These are phyloP conservation scores for Busseola fusca DNA, from an alignment of 2,888 invertebrate genomes.

Conservation along the genomic window DNA sequence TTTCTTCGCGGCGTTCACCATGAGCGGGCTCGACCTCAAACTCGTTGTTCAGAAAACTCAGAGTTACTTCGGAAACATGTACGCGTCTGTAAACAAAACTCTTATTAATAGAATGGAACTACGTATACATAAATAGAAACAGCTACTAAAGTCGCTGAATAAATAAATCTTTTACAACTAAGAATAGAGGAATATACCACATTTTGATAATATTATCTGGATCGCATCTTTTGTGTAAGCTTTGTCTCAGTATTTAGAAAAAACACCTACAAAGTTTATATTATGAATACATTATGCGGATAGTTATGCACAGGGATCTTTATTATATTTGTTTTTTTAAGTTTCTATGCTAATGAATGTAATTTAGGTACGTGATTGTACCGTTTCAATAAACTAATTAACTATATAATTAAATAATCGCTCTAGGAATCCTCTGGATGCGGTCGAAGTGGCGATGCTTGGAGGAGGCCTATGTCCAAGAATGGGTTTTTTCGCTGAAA, in stretches of 20 bases:
- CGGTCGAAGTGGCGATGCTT: background rate
- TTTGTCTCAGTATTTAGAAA: background rate
- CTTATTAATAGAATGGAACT: slow-evolving; percentile 60
- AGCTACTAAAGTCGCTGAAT: slow-evolving; percentile 51
- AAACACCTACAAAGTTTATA: background rate
- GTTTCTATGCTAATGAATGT: background rate
- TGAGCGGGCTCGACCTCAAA: slow-evolving; percentile 97
- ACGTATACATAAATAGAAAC: slow-evolving; percentile 56
- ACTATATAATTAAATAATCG: background rate
- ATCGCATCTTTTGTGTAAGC: background rate
- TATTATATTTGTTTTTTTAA: background rate
- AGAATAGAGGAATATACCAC: slow-evolving; percentile 33
- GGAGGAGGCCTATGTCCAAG: background rate
- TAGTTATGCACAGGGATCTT: background rate
- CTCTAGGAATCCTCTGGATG: background rate
- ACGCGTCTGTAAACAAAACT: slow-evolving; percentile 91
- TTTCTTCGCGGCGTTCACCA: slow-evolving; percentile 97
- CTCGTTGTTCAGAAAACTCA: slow-evolving; percentile 95
- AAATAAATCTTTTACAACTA: slow-evolving; percentile 50
- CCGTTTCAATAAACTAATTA: background rate
- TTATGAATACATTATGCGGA: background rate
- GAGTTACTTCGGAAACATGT: slow-evolving; percentile 97
- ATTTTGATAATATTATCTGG: slow-evolving; percentile 25
- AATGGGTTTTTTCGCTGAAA: background rate
- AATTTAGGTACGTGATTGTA: background rate